A percentile compares a stretch with the other conserved stretches of the same genome.
These are phyloP conservation scores for Misgurnus mizolepis DNA, from an alignment of 2,113 vertebrate genomes.

Conservation along the genomic window DNA sequence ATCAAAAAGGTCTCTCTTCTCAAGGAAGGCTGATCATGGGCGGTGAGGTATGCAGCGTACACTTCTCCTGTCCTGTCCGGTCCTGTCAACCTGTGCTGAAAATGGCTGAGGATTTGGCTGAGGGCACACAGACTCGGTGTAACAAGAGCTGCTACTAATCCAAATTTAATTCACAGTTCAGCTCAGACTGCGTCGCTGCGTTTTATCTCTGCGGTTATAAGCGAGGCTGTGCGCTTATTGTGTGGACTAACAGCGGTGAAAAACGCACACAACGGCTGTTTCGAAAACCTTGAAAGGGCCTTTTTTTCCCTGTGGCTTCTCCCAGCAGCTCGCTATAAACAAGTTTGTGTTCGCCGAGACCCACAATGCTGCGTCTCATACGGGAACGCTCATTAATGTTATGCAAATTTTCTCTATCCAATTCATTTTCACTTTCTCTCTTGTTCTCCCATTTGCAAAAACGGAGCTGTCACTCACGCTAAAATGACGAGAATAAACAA, in stretches of 20 bases:
- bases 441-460: constrained; percentile 71
- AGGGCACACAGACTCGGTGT: constrained; percentile 7
- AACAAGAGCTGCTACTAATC: constrained; percentile 8
- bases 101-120: constrained; percentile 1
- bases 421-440: constrained; percentile 74
- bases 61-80: neutral
- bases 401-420: constrained; percentile 82
- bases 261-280: neutral
- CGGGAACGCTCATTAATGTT: constrained; percentile 81
- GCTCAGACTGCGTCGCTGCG: neutral
- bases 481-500: constrained; percentile 66
- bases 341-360: constrained; percentile 15
- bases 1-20: neutral
- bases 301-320: constrained; percentile 7
- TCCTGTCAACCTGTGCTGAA: constrained; percentile 19
- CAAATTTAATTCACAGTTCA: constrained; percentile 44
- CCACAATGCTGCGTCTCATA: constrained; percentile 61
- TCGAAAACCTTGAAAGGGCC: constrained; percentile 19
- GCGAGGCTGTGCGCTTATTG: neutral
- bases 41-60: neutral
- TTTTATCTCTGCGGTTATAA: constrained; percentile 6
- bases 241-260: neutral
- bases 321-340: constrained; percentile 23
- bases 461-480: constrained; percentile 73
- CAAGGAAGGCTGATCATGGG: neutral